These are phyloP conservation scores for Calosoma granatense DNA, from an alignment of 1,140 invertebrate species.

Conservation along the genomic window DNA sequence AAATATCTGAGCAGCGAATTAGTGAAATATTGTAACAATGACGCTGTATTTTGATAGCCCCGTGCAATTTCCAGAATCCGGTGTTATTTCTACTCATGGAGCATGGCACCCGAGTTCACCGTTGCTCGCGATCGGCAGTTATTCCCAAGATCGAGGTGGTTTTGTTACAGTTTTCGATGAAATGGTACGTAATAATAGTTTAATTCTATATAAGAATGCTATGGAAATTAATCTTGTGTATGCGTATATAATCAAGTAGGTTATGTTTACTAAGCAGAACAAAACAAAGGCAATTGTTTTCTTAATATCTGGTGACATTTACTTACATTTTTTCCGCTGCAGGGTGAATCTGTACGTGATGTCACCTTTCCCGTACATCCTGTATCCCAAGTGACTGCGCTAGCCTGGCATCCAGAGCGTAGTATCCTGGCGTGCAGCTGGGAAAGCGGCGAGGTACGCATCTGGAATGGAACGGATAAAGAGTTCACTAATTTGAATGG, in stretches of 20 bases:
- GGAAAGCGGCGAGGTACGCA: constrained; percentile 80
- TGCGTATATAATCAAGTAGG: too few relatives aligned
- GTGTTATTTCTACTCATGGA: constrained; percentile 61
- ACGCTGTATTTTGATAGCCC: constrained; percentile 67
- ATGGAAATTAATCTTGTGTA: not conserved
- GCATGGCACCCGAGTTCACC: constrained; percentile 71
- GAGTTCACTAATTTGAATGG: constrained; percentile 64
- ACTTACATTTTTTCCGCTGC: too few relatives aligned
- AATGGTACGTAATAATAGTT: constrained; percentile 60
- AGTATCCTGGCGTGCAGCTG: constrained; percentile 75
- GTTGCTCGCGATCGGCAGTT: constrained; percentile 74
- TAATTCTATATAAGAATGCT: not conserved
- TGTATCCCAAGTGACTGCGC: constrained; percentile 63
- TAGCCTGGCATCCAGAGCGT: constrained; percentile 84
- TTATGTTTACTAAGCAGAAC: too few relatives aligned
- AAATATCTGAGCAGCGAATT: not conserved
- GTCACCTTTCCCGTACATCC: constrained; percentile 64
- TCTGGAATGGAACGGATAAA: constrained; percentile 57
- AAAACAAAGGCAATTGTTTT: too few relatives aligned
- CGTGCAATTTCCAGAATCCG: constrained; percentile 54
- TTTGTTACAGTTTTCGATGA: constrained; percentile 82
- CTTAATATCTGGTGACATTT: too few relatives aligned
- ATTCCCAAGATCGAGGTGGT: constrained; percentile 77
- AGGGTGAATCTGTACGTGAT: constrained; percentile 71
- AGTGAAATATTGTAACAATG: constrained; percentile 38